Conservation (phyloP, 2,797 vertebrate species). For the Taenioides sp. region DNA sequence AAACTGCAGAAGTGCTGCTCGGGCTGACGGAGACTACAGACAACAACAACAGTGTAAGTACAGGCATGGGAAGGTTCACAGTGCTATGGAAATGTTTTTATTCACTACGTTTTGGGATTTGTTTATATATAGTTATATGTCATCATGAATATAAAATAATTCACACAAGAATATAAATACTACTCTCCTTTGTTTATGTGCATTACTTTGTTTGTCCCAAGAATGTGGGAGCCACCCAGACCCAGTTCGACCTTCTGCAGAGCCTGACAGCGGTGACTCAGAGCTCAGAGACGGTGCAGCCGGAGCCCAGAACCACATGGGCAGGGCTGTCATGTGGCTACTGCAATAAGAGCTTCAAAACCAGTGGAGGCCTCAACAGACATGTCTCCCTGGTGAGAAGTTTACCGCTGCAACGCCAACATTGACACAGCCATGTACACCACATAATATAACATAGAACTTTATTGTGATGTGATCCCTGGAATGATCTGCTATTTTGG, state of each 20-base stretch:
- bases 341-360: constrained; percentile 90
- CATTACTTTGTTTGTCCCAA: constrained; percentile 55
- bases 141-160: background rate
- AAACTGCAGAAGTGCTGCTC: constrained; percentile 74
- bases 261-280: constrained; percentile 78
- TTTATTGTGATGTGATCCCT: background rate
- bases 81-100: too few relatives aligned
- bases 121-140: background rate
- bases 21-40: constrained; percentile 65
- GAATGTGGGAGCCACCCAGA: constrained; percentile 72
- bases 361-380: constrained; percentile 83
- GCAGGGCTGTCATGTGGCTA: constrained; percentile 81
- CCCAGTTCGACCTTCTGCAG: constrained; percentile 82
- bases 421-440: constrained; percentile 3
- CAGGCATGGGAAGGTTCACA: too few relatives aligned
- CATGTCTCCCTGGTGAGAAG: constrained; percentile 83
- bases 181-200: constrained; percentile 41
- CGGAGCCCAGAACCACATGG: constrained; percentile 65
- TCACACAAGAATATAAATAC: background rate
- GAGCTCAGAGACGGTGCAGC: constrained; percentile 66
- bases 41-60: constrained; percentile 55
- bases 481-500: background rate
- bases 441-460: background rate
- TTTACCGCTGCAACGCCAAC: constrained; percentile 15
- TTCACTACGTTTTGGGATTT: too few relatives aligned